phyloP scores from a whole-genome alignment of 2,888 invertebrate species.

The Eristalinus aeneus region DNA sequence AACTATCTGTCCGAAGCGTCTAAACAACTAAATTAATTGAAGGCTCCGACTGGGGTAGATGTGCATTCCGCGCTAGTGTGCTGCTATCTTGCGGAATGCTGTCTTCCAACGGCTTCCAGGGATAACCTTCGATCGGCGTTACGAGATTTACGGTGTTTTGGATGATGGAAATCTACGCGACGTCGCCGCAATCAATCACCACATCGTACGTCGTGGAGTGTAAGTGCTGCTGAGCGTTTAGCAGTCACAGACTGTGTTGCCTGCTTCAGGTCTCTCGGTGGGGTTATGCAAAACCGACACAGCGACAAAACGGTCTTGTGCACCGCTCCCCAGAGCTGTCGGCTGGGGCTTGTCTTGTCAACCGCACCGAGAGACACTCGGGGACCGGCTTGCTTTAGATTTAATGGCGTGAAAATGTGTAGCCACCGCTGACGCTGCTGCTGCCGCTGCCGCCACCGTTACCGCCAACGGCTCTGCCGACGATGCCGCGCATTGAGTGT shows the following conservation, averaged over 20 bases:
- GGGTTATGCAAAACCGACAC: conserved; percentile 66
- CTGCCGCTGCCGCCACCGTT: conserved; percentile 1
- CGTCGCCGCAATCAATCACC: conserved; percentile 69
- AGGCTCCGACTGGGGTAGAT: conserved; percentile 45
- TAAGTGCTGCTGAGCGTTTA: conserved; percentile 49
- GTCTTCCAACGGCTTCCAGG: conserved; percentile 39
- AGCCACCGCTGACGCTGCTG: background rate
- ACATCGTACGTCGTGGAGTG: conserved; percentile 59
- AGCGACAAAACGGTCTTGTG: background rate
- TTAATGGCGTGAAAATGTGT: conserved; percentile 69
- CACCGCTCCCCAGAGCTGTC: background rate
- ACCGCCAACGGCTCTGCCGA: background rate
- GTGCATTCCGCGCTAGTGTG: conserved; percentile 28
- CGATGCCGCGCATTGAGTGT: background rate
- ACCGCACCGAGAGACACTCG: conserved; percentile 25
- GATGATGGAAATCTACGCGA: conserved; percentile 59
- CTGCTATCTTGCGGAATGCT: conserved; percentile 28
- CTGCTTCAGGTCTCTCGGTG: conserved; percentile 20
- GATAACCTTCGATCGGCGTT: conserved; percentile 65
- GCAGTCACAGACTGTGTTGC: conserved; percentile 20
- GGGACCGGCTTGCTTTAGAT: conserved; percentile 41
- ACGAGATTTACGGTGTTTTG: conserved; percentile 41
- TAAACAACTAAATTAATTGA: conserved; percentile 65
- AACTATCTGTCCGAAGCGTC: conserved; percentile 29
- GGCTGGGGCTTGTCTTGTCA: conserved; percentile 46